Base-by-base conservation (phyloP, 2,888 invertebrate genomes). In the Acrobasis suavella region DNA sequence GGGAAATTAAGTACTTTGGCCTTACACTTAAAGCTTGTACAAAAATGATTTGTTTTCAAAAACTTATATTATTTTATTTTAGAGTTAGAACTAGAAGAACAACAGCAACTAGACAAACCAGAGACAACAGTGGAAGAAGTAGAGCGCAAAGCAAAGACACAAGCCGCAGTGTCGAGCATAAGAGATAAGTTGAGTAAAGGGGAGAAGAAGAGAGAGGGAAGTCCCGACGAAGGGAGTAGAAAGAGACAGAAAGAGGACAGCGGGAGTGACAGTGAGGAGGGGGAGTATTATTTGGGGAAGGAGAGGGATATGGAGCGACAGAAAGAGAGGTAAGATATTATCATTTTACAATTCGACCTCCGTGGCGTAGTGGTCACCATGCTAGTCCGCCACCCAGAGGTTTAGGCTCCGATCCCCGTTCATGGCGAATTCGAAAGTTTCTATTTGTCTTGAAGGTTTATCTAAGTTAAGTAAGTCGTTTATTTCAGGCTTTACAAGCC, bases 251-350 rank as follows among this genome's bases (percentile, higher is more conserved):
- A 76, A 63, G 79, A 77, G 10, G 74, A 76, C 7, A 78, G 77
- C 9, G 74, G 75, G 50, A 81, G 77, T 67, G 72, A 72, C 49
- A 81, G 77, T 67, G 72, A 72, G 59, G 93, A 93, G 63, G 92
- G 17, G 14, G 56, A 94, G 66, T 94, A 95, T 83, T 95, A 95
- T 72, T 85, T 95, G 37, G 95, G 96, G 50, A 94, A 95, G 71
- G 95, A 95, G 64, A 92, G 91, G 72, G 91, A 93, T 69, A 90
- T 94, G 17, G 93, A 93, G 70, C 91, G 93, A 60, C 89, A 93
- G 78, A 93, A 93, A 81, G 92, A 95, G 83, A 93, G 91, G 95
- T 94, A 80, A 76, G 10, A 46, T 58, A 50, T 39, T 46, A 16
- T 15, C 2, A 17, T 32, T 32, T 42, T 60, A 15, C 8, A 32